phyloP scores from a whole-genome alignment of 2,113 vertebrate species.

The Callaeas wilsoni region DNA sequence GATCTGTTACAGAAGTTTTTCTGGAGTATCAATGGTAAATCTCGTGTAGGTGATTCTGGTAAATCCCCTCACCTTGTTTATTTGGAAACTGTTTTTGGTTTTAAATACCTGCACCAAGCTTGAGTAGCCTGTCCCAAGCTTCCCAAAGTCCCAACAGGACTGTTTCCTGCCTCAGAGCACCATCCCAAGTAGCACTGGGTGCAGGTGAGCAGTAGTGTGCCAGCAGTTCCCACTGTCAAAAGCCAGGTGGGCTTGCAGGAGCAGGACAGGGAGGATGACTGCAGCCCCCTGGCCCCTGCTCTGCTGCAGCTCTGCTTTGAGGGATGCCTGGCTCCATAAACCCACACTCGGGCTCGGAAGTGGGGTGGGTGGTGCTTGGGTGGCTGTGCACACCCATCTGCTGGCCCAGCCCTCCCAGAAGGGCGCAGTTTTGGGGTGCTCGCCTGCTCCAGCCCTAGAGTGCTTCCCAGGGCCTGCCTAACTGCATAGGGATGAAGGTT shows the following conservation, averaged over 20 bases:
- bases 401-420: background rate
- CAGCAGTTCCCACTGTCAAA: no score
- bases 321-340: fast-evolving
- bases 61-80: background rate
- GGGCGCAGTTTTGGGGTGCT: no score
- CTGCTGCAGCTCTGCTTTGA: background rate
- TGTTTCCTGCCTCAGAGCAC: no score
- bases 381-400: no score
- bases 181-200: no score
- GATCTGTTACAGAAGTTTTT: background rate
- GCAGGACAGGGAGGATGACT: background rate
- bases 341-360: no score
- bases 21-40: background rate
- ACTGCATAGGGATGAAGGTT: background rate
- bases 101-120: background rate
- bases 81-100: background rate
- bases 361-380: background rate
- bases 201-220: fast-evolving
- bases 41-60: background rate
- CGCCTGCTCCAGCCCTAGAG: no score
- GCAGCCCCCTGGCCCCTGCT: no score
- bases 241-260: background rate
- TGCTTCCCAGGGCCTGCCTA: background rate
- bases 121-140: no score
- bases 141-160: no score